Percentiles rank a stretch among this genome's conserved stretches.
These are phyloP conservation scores for Syngnathus acus DNA, from an alignment of 2,797 vertebrate species.

Conservation along the genomic window DNA sequence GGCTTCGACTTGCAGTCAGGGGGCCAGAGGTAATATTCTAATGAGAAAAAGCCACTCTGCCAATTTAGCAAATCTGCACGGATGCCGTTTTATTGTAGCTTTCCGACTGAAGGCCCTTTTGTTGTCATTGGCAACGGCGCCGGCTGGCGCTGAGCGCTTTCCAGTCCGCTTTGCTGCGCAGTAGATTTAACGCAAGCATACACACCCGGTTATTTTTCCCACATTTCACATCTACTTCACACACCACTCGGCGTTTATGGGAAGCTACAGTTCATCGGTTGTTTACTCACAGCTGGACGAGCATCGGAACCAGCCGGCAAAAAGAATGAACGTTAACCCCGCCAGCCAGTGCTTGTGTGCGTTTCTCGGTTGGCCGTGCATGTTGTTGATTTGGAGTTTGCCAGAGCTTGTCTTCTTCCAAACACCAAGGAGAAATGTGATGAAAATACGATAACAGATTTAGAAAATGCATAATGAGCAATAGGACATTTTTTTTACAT, in stretches of 20 bases:
- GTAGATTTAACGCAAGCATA: constrained; percentile 9
- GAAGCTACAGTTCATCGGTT: constrained; percentile 63
- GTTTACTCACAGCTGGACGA: constrained; percentile 58
- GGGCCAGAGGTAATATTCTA: constrained; percentile 72
- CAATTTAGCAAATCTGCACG: constrained; percentile 54
- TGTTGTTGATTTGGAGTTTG: constrained; percentile 24
- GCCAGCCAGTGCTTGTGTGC: constrained; percentile 17
- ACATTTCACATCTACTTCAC: constrained; percentile 61
- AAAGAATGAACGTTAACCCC: constrained; percentile 53
- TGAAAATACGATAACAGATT: too few species aligned
- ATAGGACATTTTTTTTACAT: too few species aligned
- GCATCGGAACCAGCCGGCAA: constrained; percentile 48
- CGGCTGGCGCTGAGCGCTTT: constrained; percentile 23
- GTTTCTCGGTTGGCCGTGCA: constrained; percentile 20
- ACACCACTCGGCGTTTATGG: constrained; percentile 47
- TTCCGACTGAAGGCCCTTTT: constrained; percentile 47
- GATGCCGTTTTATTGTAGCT: constrained; percentile 50
- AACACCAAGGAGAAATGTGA: background rate
- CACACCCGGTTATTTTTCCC: constrained; percentile 29
- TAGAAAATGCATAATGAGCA: too few species aligned
- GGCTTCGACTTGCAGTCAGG: constrained; percentile 63
- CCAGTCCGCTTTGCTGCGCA: constrained; percentile 28
- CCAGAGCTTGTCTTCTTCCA: constrained; percentile 5
- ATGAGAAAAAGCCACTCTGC: constrained; percentile 61
- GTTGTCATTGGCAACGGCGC: constrained; percentile 58